Evolutionary conservation across 1,140 invertebrate species (phyloP), one percentile per base, ranked within the genome.

Genomic region (Pogonus chalceus): DNA sequence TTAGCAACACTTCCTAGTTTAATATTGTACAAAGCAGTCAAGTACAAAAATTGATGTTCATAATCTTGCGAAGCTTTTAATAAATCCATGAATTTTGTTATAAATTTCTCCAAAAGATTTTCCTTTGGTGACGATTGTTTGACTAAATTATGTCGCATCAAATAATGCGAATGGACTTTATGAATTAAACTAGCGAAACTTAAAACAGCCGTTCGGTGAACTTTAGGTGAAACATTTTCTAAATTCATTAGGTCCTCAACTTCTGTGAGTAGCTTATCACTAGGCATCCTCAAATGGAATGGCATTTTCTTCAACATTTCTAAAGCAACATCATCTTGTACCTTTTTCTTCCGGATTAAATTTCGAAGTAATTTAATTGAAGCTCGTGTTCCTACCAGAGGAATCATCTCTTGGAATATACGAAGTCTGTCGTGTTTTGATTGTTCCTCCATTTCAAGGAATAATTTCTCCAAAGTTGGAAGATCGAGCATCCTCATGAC

Each of bases 331-430:
- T 51, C 2, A 20, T 66, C 60, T 1, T 62, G 49, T 1, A 73
- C 52, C 31, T 62, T 62, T n/a, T 65, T 60, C 1, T 65, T 58
- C 10, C 53, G 58, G 20, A 75, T 61, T 1, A 73, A 22, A 23
- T 72, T 62, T 35, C 62, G 57, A n/a, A 67, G 67, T 47, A 75
- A 71, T 2, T 64, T 49, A 23, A 61, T 65, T 0, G 66, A 61
- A 7, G 65, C 67, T 4, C 59, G 46, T 1, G 72, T 74, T 16
- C 75, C 75, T n/a, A 71, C 62, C 14, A 70, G 56, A 1, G 73
- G 70, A 9, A 76, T 18, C 22, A 73, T 64, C 55, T 64, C 53
- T 2, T 73, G 53, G 49, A 73, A 75, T 2, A 74, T 14, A 21
- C 54, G 20, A 24, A 59, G 58, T n/a, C n/a, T n/a, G n/a, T n/a